Evolutionary conservation across 1,140 invertebrate species (phyloP).

Genomic region (Drosophila nasuta): DNA sequence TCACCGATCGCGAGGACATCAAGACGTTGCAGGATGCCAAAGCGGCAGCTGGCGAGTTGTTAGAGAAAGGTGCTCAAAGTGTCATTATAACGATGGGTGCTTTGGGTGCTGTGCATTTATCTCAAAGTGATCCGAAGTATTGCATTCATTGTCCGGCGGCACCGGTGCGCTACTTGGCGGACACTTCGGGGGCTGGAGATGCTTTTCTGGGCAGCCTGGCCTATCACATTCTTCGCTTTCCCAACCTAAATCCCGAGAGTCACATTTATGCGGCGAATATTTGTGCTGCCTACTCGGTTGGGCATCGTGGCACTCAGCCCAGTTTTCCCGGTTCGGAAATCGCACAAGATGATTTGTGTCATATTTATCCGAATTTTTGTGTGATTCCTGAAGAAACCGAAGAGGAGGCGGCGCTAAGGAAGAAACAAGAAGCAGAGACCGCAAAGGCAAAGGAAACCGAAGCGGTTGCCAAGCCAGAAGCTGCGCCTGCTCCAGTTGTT

Average conservation of each 20-base stretch:
- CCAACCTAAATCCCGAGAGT: constrained; percentile 87
- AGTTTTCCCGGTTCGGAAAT: constrained; percentile 57
- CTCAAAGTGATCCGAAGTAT: constrained; percentile 84
- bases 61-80: constrained; percentile 89
- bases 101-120: constrained; percentile 89
- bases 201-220: constrained; percentile 95
- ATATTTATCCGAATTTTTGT: constrained; percentile 15
- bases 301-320: constrained; percentile 92
- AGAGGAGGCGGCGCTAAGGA: neutral
- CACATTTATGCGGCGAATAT: constrained; percentile 89
- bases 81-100: constrained; percentile 94
- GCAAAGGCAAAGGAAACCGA: neutral
- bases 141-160: constrained; percentile 86
- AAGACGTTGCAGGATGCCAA: constrained; percentile 85
- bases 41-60: constrained; percentile 87
- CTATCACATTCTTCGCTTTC: constrained; percentile 89
- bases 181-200: constrained; percentile 96
- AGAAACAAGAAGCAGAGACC: neutral
- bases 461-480: neutral
- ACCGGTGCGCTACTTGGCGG: constrained; percentile 89
- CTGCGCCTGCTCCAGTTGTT: neutral
- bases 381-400: constrained; percentile 23
- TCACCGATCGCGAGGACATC: constrained; percentile 87
- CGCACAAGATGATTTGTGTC: constrained; percentile 28
- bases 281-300: constrained; percentile 91